Evolutionary conservation across 2,888 invertebrate species (phyloP).

Genomic region (Amorpha juglandis): DNA sequence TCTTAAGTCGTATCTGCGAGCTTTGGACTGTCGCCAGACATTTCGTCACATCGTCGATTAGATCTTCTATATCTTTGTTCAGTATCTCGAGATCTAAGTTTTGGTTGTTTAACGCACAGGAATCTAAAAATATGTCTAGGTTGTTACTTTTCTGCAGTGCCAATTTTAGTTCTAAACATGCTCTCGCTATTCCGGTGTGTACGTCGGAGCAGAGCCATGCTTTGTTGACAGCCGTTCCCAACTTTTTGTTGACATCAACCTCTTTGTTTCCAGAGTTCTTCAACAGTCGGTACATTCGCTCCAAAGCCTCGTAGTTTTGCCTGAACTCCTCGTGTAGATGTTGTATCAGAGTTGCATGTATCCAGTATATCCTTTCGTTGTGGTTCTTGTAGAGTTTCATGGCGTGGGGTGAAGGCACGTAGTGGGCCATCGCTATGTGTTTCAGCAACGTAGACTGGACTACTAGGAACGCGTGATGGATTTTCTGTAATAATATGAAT

Average conservation of each 20-base stretch:
- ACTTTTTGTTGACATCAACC: slow-evolving; percentile 50
- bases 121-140: slow-evolving; percentile 74
- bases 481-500: slow-evolving; percentile 64
- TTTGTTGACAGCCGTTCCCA: slow-evolving; percentile 58
- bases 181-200: slow-evolving; percentile 67
- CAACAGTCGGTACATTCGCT: slow-evolving; percentile 72
- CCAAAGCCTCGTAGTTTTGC: slow-evolving; percentile 61
- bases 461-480: slow-evolving; percentile 76
- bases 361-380: slow-evolving; percentile 76
- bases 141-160: slow-evolving; percentile 67
- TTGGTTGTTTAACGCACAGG: slow-evolving; percentile 69
- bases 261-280: slow-evolving; percentile 68
- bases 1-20: slow-evolving; percentile 70
- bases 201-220: slow-evolving; percentile 76
- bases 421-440: slow-evolving; percentile 72
- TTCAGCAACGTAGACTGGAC: slow-evolving; percentile 76
- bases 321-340: slow-evolving; percentile 58
- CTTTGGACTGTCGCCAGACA: slow-evolving; percentile 64
- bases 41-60: slow-evolving; percentile 68
- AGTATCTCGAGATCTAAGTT: slow-evolving; percentile 64
- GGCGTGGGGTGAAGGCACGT: slow-evolving; percentile 49
- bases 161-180: slow-evolving; percentile 68
- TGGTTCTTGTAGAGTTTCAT: slow-evolving; percentile 66
- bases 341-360: slow-evolving; percentile 62
- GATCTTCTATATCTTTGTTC: slow-evolving; percentile 68